Percentiles rank a stretch among this genome's conserved stretches.
These are phyloP conservation scores for Tokudaia muenninki DNA, from an alignment of 2,797 vertebrate species.

Conservation along the genomic window DNA sequence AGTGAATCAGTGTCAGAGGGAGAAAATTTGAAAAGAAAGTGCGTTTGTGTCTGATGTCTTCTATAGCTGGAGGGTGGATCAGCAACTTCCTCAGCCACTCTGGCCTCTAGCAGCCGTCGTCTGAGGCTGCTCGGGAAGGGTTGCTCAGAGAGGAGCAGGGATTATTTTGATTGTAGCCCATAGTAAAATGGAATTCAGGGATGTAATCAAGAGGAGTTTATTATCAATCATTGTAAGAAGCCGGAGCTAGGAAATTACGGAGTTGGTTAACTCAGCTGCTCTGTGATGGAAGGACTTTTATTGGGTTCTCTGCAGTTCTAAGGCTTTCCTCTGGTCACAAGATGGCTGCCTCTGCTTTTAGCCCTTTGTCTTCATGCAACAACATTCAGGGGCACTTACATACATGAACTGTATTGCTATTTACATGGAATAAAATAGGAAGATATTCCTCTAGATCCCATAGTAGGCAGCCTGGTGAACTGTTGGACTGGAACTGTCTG, in stretches of 20 bases:
- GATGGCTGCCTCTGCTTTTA: neutral
- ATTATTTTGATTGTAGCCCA: slow-evolving; percentile 22
- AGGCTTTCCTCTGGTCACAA: neutral
- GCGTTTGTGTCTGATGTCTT: slow-evolving; percentile 33
- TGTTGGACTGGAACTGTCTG: neutral
- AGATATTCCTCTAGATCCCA: neutral
- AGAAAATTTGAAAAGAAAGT: slow-evolving; percentile 70
- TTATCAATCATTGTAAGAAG: neutral
- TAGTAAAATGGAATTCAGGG: slow-evolving; percentile 25
- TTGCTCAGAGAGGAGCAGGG: neutral
- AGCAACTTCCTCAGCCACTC: neutral
- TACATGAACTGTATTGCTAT: neutral
- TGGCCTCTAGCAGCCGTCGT: neutral
- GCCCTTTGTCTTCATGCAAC: neutral
- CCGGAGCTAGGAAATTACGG: neutral
- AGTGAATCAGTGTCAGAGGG: slow-evolving; percentile 49
- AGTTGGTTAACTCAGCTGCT: neutral
- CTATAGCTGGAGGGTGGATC: neutral
- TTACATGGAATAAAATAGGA: neutral
- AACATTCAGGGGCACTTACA: neutral
- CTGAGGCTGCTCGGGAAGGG: neutral
- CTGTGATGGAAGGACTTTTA: neutral
- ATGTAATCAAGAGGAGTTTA: slow-evolving; percentile 36
- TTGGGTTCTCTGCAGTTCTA: neutral
- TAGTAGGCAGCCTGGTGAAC: neutral